Base-by-base conservation (phyloP, 2,888 invertebrate species). In the Eupsilia transversa region DNA sequence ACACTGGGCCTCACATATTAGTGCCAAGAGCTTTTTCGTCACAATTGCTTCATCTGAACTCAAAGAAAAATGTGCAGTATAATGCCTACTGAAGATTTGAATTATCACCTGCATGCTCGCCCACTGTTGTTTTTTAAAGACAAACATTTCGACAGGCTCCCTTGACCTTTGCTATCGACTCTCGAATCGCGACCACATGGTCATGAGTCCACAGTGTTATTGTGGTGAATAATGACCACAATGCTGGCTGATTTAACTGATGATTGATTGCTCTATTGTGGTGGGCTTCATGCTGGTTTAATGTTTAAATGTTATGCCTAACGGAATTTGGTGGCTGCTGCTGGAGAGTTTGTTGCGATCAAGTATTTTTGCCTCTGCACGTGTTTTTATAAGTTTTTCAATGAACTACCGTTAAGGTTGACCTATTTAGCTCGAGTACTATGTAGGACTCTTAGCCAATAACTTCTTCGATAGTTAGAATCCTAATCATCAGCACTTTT, bases 91-190 rank as follows among this genome's bases (percentile, higher is more conserved):
- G 30, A 46, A 56, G n/a, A 20, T 20, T 79, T 7, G 49, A 33
- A 43, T 49, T 1, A 49, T 49, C 46, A 49, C 20, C 38, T 4
- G 12, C 17, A n/a, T 23, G 3, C 27, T 12, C 60, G 35, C 27
- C 72, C 20, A 20, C n/a, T 46, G 20, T 49, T 60, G 46, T 64
- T 60, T 43, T 35, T 30, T 52, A 35, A 60, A 83, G 41, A 56
- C 59, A 70, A 83, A 79, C 10, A 70, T 79, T 79, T 49, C 83
- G 30, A 61, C 59, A 83, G 7, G 3, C 14, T 10, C 3, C 79
- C 83, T 79, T 79, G 79, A 83, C 79, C 79, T 83, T 79, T 61
- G 3, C 4, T 17, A 57, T 57, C 49, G 35, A 20, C 59, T 83
- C 71, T 83, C 56, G 12, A 59, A 64, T 41, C 68, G n/a, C 69